Evolutionary conservation across 1,140 invertebrate species (phyloP).

Genomic region (Drosophila lowei): DNA sequence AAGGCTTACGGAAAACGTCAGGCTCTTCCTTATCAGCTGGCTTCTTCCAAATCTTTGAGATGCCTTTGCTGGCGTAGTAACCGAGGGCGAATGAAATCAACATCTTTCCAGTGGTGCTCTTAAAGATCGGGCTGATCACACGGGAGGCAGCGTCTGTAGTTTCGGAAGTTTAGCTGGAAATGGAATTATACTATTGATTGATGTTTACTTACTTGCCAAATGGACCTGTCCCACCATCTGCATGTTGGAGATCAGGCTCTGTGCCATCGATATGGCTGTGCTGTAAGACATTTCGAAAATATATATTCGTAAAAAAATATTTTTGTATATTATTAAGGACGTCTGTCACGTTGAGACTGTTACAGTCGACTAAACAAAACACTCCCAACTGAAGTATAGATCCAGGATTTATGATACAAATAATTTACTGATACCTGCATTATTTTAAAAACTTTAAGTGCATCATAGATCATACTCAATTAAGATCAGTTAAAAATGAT

Average conservation of each 20-base stretch:
- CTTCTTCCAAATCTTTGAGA: conserved; percentile 4
- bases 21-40: neutral
- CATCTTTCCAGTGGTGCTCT: conserved; percentile 42
- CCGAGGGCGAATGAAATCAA: conserved; percentile 48
- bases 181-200: too few species aligned
- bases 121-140: conserved; percentile 24
- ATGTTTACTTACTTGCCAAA: conserved; percentile 31
- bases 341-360: too few species aligned
- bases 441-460: conserved; percentile 8
- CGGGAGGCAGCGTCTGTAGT: conserved; percentile 8
- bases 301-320: neutral
- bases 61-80: conserved; percentile 52
- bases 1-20: neutral
- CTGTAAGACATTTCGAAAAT: too few species aligned
- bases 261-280: too few species aligned
- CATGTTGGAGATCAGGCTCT: neutral
- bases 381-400: too few species aligned
- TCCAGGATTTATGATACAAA: too few species aligned
- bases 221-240: conserved; percentile 1
- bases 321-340: too few species aligned
- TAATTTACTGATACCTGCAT: neutral
- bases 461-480: conserved; percentile 31
- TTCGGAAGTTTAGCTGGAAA: conserved; percentile 1
- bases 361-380: too few species aligned
- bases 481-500: conserved; percentile 35